Percentiles rank a stretch among this genome's conserved stretches.
Conservation (phyloP, 2,113 vertebrate species). For the Paramormyrops kingsleyae region DNA sequence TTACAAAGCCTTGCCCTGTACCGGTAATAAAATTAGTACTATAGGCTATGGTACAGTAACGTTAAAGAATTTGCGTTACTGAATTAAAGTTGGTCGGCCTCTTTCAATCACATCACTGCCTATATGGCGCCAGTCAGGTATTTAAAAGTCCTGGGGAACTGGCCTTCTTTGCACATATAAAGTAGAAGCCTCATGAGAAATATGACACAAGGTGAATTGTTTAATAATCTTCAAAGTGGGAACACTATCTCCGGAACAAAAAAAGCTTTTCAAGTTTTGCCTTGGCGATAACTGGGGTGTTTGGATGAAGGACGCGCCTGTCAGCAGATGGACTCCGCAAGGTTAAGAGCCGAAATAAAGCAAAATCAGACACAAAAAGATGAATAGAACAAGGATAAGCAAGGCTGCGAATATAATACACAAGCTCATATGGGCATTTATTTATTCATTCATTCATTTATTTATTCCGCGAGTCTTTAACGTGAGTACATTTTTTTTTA, state of each 20-base stretch:
- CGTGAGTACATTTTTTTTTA: neutral
- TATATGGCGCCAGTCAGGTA: neutral
- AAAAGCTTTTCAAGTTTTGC: neutral
- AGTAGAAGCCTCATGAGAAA: neutral
- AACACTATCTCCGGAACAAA: neutral
- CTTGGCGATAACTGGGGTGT: neutral
- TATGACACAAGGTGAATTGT: neutral
- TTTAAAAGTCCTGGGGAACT: neutral
- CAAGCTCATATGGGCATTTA: neutral
- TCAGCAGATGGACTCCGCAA: neutral
- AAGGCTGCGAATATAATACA: neutral
- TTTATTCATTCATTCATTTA: neutral
- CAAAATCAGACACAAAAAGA: neutral
- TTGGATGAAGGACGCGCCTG: neutral
- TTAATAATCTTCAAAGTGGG: conserved; percentile 1
- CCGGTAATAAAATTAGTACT: neutral
- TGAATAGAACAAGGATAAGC: neutral
- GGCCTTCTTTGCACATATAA: neutral
- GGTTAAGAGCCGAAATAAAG: neutral
- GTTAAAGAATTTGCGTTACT: neutral
- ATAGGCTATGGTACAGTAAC: neutral
- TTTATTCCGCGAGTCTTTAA: neutral
- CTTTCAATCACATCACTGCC: neutral
- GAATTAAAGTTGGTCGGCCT: neutral
- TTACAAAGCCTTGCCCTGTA: neutral